phyloP scores from a whole-genome alignment of 2,113 vertebrate species.

The Lepidothrix coronata region DNA sequence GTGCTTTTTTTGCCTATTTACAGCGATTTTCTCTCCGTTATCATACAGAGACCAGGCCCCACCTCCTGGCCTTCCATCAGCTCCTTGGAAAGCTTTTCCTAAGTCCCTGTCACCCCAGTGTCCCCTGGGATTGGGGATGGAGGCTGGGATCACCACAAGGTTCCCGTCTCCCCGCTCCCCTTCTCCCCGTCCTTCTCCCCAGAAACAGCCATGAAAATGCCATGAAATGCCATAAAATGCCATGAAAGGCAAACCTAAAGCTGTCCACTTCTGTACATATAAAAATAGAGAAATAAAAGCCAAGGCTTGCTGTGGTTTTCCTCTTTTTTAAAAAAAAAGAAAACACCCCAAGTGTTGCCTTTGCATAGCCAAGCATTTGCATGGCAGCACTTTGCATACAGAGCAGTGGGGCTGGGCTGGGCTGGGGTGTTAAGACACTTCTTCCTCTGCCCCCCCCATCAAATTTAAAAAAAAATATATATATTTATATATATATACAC shows the following conservation, averaged over 20 bases:
- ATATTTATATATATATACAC: not conserved
- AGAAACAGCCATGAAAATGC: not conserved
- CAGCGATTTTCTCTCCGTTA: not conserved
- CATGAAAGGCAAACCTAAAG: not conserved
- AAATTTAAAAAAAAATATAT: not conserved
- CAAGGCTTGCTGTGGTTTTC: not conserved
- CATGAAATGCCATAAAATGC: not conserved
- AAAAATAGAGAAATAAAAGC: not conserved
- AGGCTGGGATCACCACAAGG: not conserved
- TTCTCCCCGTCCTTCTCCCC: not conserved
- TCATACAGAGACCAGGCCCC: not conserved
- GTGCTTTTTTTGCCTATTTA: conserved; percentile 24
- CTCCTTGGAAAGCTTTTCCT: not conserved
- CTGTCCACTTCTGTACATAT: accelerated
- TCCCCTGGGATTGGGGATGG: accelerated
- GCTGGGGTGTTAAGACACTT: not conserved
- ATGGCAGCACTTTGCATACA: not conserved
- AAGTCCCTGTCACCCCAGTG: not conserved
- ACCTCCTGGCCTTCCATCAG: not conserved
- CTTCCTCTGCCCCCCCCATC: not conserved
- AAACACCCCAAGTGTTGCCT: not conserved
- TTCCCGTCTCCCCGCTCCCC: not conserved
- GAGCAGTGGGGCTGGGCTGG: not conserved
- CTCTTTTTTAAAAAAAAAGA: not conserved
- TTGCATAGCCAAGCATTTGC: not conserved